Evolutionary conservation across 2,888 invertebrate genomes (phyloP), one percentile per base, ranked within the genome.

Genomic region (Drosophila paranaensis): DNA sequence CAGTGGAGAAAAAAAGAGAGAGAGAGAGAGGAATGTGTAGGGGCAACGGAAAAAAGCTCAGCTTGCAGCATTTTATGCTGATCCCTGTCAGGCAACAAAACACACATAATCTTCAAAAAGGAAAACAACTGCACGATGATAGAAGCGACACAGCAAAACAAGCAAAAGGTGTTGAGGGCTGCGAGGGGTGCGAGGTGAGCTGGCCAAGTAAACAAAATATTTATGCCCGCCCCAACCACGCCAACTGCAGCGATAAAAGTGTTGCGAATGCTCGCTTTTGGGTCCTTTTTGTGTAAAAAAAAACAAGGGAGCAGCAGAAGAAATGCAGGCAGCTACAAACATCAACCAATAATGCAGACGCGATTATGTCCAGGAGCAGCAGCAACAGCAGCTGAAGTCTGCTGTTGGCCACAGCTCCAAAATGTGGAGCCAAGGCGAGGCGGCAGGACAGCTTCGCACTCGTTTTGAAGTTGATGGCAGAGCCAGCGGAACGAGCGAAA

Each of bases 81-180:
- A 91, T 91, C 91, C 91, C 91, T 91, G 92, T 91, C 91, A 91
- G 92, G 91, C 85, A 89, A 90, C 91, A 91, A 91, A 91, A 91
- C 91, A 91, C 91, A 91, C 92, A 91, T 91, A 91, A 91, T 91
- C 92, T 91, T 90, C 90, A 91, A 91, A 91, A 91, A 88, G 88
- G 88, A 90, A 90, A 91, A 91, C 90, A 91, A 90, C 89, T 77
- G 82, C 75, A 75, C 71, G 77, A 71, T 77, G 77, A 77, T 79
- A 77, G 77, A 71, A 75, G 77, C 79, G 16, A 35, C 20, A 53
- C 54, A 69, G 57, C 53, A 45, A 60, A 35, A 37, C 33, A 42
- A 54, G 58, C 25, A 54, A 20, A 60, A 69, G 54, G 69, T 62
- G 69, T 42, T 33, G 27, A 40, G 48, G 46, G 27, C 27, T 27